Evolutionary conservation across 2,888 invertebrate species (phyloP).

Genomic region (Drosophila rellima): DNA sequence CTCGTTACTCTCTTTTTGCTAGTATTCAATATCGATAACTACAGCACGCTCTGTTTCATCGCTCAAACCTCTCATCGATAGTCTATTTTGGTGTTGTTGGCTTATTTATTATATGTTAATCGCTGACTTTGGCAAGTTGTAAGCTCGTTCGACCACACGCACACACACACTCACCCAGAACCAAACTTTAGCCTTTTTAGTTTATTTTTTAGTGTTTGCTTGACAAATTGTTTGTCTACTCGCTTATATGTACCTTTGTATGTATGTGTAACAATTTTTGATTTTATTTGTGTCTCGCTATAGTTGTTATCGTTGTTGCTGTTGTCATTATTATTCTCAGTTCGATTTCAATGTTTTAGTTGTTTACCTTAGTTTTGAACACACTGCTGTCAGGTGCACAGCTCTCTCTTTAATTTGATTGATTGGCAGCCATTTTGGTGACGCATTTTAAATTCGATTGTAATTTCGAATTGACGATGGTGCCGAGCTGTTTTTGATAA

Average conservation of each 20-base stretch:
- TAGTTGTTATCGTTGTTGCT: constrained; percentile 36
- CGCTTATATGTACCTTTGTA: constrained; percentile 15
- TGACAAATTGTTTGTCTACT: constrained; percentile 51
- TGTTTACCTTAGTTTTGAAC: constrained; percentile 62
- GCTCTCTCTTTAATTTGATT: constrained; percentile 54
- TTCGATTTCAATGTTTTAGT: constrained; percentile 44
- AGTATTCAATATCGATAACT: constrained; percentile 37
- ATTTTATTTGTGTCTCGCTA: constrained; percentile 42
- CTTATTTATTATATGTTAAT: constrained; percentile 59
- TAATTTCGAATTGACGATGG: constrained; percentile 48
- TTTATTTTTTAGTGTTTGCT: constrained; percentile 49
- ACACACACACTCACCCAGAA: constrained; percentile 17
- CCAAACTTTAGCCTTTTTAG: constrained; percentile 52
- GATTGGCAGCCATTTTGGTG: constrained; percentile 71
- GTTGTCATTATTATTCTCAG: constrained; percentile 23
- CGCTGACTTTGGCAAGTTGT: constrained; percentile 38
- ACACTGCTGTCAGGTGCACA: constrained; percentile 65
- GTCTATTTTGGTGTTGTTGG: constrained; percentile 67
- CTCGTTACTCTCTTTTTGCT: constrained; percentile 18
- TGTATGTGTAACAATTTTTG: constrained; percentile 32
- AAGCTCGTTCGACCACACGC: constrained; percentile 38
- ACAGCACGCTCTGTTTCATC: constrained; percentile 46
- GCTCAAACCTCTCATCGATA: constrained; percentile 40
- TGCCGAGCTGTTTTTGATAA: constrained; percentile 38
- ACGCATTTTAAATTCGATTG: constrained; percentile 52